These are phyloP conservation scores for Dipodomys ordii DNA, from an alignment of 2,113 vertebrate species.

Conservation along the genomic window DNA sequence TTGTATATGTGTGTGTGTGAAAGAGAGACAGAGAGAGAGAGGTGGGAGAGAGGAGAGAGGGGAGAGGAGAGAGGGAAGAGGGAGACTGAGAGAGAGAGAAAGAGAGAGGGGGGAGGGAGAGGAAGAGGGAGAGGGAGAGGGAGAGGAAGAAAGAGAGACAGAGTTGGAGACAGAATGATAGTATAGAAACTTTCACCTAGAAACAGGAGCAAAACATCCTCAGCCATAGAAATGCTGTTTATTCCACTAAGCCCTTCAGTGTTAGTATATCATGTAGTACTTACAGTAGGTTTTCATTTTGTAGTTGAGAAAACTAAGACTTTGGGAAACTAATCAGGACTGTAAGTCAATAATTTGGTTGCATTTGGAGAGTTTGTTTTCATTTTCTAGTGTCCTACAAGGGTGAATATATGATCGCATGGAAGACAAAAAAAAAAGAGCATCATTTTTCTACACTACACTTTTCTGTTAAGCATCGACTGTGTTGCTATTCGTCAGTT, in stretches of 20 bases:
- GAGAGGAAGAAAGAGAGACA: too few species aligned
- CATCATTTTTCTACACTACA: neutral
- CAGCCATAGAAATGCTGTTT: neutral
- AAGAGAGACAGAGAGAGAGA: too few species aligned
- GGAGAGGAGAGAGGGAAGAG: too few species aligned
- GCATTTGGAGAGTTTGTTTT: neutral
- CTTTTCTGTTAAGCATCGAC: neutral
- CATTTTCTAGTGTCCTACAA: neutral
- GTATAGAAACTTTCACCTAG: neutral
- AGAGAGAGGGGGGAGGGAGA: too few species aligned
- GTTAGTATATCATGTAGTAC: neutral
- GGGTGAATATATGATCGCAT: neutral
- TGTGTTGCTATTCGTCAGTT: neutral
- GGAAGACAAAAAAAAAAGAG: constrained; percentile 10
- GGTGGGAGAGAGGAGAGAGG: too few species aligned
- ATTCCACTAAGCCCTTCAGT: neutral
- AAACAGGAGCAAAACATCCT: neutral
- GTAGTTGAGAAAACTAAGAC: neutral
- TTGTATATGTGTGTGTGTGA: too few species aligned
- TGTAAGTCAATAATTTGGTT: neutral
- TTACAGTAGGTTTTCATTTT: neutral
- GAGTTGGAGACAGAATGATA: too few species aligned
- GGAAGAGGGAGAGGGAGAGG: too few species aligned
- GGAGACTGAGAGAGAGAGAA: too few species aligned
- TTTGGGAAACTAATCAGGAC: neutral